Base-by-base conservation (phyloP, 2,888 invertebrate genomes). In the Pemphredon lugubris region DNA sequence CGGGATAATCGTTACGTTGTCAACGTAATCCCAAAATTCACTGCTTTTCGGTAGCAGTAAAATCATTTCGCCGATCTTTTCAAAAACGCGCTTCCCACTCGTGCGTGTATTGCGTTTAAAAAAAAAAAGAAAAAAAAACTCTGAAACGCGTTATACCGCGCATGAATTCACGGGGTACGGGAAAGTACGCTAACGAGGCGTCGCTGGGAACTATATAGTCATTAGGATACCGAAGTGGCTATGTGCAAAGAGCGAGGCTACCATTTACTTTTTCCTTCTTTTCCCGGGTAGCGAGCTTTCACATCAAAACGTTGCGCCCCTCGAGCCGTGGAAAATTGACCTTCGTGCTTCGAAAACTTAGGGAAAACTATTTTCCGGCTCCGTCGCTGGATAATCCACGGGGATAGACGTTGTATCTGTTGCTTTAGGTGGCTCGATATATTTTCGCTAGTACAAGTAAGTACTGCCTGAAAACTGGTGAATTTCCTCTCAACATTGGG, bases 121-220 rank as follows among this genome's bases (percentile, higher is more conserved):
- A 26, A 7, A 26, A 7, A 26, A 7, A 26, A 7, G 26, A 7
- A 5, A 26, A 26, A 26, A 26, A 26, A 26, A 26, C 26, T 5
- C 26, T 26, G 4, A 26, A 26, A 26, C 26, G 34, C 13, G 32
- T 51, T 34, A 51, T 37, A 18, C 20, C 18, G 51, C 23, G 39
- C 40, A 20, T 16, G 23, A 39, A 23, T 18, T 23, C 26, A 4
- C 21, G 14, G 14, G 9, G 39, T 20, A 32, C 20, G 39, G n/a
- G n/a, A 39, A 47, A 48, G 30, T 32, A 48, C 26, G 32, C 32
- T 32, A 48, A 48, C 48, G 14, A 48, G 32, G 55, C 18, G 44
- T 30, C 20, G 16, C 53, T 16, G 20, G 13, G 40, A 40, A 23
- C 44, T 32, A 21, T 50, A 18, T 18, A 50, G 34, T 50, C 50